These are phyloP conservation scores for Rhinoraja longicauda DNA, from an alignment of 2,797 vertebrate species.

Conservation along the genomic window DNA sequence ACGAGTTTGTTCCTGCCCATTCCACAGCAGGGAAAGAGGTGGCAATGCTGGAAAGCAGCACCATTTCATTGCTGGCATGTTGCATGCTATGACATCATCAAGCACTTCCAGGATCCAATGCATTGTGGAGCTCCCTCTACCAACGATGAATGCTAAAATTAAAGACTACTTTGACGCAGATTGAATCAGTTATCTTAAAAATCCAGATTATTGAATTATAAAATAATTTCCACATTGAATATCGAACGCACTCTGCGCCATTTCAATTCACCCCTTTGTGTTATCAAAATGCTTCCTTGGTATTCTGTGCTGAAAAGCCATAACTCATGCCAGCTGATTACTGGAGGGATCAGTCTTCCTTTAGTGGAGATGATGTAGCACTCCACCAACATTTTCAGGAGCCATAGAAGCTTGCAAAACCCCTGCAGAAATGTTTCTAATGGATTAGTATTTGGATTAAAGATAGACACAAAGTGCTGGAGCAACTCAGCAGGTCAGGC, in stretches of 20 bases:
- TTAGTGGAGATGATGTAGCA: neutral
- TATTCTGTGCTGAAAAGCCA: neutral
- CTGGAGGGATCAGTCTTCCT: neutral
- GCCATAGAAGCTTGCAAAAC: neutral
- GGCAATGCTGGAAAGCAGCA: neutral
- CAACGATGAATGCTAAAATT: neutral
- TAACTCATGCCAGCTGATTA: neutral
- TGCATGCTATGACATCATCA: constrained; percentile 19
- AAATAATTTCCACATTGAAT: no score
- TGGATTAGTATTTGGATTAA: neutral
- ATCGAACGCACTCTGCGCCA: neutral
- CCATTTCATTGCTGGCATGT: neutral
- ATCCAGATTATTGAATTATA: neutral
- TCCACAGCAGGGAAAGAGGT: neutral
- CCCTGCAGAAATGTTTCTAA: neutral
- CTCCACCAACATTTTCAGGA: neutral
- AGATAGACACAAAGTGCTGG: no score
- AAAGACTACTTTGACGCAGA: neutral
- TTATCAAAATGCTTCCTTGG: neutral
- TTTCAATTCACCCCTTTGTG: neutral
- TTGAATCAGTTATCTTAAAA: neutral
- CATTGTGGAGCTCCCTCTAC: neutral
- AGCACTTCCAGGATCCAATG: neutral
- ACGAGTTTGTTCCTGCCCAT: neutral
- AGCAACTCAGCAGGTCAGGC: no score